phyloP scores from a whole-genome alignment of 2,888 invertebrate species.

The Tetranychus truncatus region DNA sequence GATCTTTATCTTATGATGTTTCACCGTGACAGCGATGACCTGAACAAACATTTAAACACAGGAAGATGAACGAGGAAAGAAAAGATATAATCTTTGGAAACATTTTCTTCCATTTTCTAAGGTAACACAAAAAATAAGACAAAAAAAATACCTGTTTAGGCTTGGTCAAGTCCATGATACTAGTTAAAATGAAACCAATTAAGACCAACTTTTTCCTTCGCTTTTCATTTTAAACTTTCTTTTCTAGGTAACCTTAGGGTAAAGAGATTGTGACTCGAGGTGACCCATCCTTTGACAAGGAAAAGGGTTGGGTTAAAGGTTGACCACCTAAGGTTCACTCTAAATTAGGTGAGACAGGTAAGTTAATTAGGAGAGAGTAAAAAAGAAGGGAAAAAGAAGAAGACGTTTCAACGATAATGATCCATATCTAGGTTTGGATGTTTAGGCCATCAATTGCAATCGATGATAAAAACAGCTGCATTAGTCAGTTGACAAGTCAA shows the following conservation, averaged over 20 bases:
- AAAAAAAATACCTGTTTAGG: background rate
- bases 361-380: background rate
- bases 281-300: background rate
- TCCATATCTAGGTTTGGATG: no score
- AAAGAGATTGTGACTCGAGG: background rate
- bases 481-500: no score
- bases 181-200: slow-evolving; percentile 2
- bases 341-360: background rate
- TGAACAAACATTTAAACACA: background rate
- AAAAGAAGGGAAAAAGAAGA: no score
- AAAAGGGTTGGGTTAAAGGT: background rate
- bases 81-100: background rate
- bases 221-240: background rate
- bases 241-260: background rate
- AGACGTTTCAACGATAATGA: no score
- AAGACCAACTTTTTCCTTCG: background rate
- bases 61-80: background rate
- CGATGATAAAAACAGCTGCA: no score
- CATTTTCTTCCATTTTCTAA: background rate
- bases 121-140: background rate
- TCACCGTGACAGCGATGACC: background rate
- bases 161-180: background rate
- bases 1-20: background rate
- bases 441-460: no score
- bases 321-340: background rate